Base-by-base conservation (phyloP, 2,888 invertebrate species). In the Cheilosia urbana region DNA sequence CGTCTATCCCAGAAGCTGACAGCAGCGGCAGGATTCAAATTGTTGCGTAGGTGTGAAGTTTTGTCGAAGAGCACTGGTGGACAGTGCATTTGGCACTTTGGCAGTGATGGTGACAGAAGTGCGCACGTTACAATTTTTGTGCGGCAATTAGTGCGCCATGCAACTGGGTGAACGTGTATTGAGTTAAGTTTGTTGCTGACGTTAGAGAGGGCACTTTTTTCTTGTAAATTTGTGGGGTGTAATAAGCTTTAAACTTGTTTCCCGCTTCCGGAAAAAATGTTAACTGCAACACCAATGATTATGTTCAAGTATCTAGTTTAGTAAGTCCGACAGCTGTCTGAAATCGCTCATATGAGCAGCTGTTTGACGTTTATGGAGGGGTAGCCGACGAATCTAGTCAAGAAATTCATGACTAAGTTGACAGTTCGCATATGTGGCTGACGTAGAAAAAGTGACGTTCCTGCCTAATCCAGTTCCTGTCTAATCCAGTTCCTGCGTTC, bases 1-100 rank as follows among this genome's bases (percentile, higher is more conserved):
- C 68, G 62, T 77, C 77, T 69, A 49, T 62, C 37, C 40, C 4
- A 57, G 65, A 15, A 75, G 19, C 57, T 40, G 65, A 57, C 51
- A 63, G 62, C 17, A 63, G 53, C 17, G 40, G 51, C 51, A 53
- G 47, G 27, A 69, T 55, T 62, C 24, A 58, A 76, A 51, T 53
- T 53, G 30, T 45, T 69, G 69, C 77, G 77, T 77, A 69, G 77
- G 77, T 4, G 77, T 62, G 45, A 5, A 5, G 27, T 4, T 37
- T 37, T 13, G 37, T 13, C 13, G 37, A 4, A 27, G 42, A 42
- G 27, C 13, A 21, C 24, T 7, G 21, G 47, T 47, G 24, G 63
- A 47, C 27, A 65, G 65, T 55, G 17, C 17, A 37, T 21, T 65
- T 37, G n/a, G 24, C 63, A 19, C 24, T 21, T 65, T 37, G n/a